Conservation (phyloP, 2,113 vertebrate genomes). For the Eclectus roratus region DNA sequence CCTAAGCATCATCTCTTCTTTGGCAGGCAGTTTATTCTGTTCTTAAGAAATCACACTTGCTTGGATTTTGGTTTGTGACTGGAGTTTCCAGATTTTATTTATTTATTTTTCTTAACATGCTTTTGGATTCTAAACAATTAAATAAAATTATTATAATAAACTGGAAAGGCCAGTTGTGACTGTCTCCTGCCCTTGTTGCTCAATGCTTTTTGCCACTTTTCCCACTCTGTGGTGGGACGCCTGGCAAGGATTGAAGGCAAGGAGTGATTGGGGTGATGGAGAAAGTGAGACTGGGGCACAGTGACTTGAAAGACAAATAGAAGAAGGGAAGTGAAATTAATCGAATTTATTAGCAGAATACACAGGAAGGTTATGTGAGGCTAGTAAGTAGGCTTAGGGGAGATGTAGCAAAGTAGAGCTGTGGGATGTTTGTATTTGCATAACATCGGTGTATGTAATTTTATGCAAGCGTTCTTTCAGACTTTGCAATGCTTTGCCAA, state of each 20-base stretch:
- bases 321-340: not conserved
- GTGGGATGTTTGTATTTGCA: not conserved
- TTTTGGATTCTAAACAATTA: not conserved
- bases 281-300: not conserved
- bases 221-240: not conserved
- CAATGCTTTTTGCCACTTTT: not conserved
- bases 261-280: not conserved
- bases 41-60: not conserved
- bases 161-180: not conserved
- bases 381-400: not conserved
- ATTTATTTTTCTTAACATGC: not conserved
- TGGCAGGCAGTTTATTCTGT: not conserved
- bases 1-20: not conserved
- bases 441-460: not conserved
- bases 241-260: not conserved
- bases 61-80: not conserved
- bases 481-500: not conserved
- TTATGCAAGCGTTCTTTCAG: not conserved
- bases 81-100: not conserved
- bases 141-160: not conserved
- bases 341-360: not conserved
- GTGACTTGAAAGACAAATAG: not conserved
- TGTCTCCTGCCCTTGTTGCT: not conserved
- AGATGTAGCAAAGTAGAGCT: not conserved
- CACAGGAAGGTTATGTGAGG: not conserved